phyloP scores from a whole-genome alignment of 2,113 vertebrate species.

The Aptenodytes patagonicus region DNA sequence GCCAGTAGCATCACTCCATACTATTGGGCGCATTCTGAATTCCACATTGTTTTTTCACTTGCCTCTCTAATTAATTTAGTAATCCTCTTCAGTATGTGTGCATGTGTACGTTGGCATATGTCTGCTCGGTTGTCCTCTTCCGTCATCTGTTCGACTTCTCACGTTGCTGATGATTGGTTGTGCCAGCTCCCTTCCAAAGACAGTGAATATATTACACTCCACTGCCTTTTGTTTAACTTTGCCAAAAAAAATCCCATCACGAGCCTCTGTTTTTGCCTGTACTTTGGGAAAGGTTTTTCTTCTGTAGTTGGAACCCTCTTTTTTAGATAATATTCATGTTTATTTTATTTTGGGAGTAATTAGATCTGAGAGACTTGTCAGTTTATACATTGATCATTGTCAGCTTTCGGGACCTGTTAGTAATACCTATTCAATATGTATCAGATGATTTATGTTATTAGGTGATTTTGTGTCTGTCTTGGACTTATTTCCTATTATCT shows the following conservation, averaged over 20 bases:
- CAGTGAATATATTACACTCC: not conserved
- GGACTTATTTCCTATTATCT: not conserved
- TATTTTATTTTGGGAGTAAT: not conserved
- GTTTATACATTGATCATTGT: not conserved
- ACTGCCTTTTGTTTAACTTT: not conserved
- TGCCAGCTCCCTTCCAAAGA: not conserved
- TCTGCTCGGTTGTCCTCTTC: not conserved
- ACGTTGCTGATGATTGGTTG: not conserved
- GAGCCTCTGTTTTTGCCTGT: not conserved
- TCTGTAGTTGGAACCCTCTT: not conserved
- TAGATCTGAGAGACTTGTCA: not conserved
- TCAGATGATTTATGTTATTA: not conserved
- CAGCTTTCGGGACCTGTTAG: not conserved
- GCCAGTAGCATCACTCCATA: not conserved
- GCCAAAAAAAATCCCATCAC: not conserved
- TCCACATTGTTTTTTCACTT: not conserved
- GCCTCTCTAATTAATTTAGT: not conserved
- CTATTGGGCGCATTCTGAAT: not conserved
- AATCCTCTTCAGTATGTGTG: not conserved
- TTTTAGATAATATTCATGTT: not conserved
- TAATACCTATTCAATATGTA: not conserved
- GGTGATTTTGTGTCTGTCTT: not conserved
- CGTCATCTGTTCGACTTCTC: conserved; percentile 24
- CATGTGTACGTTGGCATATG: not conserved
- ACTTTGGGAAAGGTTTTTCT: not conserved